These are phyloP conservation scores for Phylloscopus trochiloides DNA, from an alignment of 2,113 vertebrate species.

Conservation along the genomic window DNA sequence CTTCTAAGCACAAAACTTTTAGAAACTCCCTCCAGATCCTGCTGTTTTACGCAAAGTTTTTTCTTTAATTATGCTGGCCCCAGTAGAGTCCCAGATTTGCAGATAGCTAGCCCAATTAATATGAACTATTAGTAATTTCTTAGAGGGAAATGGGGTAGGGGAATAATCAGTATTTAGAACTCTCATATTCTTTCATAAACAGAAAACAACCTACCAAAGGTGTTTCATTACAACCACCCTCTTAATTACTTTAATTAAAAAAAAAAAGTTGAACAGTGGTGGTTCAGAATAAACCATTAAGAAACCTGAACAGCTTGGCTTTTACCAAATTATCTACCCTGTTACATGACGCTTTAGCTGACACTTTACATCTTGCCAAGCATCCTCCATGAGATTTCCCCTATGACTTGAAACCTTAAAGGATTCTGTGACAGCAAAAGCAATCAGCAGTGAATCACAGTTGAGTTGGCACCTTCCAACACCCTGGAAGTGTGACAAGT, in stretches of 20 bases:
- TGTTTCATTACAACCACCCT: neutral
- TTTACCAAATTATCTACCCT: slow-evolving; percentile 12
- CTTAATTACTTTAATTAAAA: neutral
- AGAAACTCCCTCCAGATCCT: neutral
- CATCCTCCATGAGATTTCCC: neutral
- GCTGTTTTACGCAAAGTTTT: neutral
- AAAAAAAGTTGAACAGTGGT: neutral
- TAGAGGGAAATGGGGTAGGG: neutral
- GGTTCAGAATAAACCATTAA: neutral
- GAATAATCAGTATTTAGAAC: neutral
- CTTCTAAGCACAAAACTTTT: neutral
- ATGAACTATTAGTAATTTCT: neutral
- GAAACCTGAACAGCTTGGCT: neutral
- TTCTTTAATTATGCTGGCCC: neutral
- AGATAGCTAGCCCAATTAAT: neutral
- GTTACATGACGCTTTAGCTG: neutral
- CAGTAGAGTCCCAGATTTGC: neutral
- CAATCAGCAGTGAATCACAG: slow-evolving; percentile 47
- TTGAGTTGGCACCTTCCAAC: neutral
- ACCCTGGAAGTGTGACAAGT: neutral
- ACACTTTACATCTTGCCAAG: slow-evolving; percentile 4
- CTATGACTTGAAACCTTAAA: slow-evolving; percentile 22
- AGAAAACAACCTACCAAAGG: neutral
- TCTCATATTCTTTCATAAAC: neutral
- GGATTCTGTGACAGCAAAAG: slow-evolving; percentile 22